Percentiles rank a stretch among this genome's conserved stretches.
phyloP scores from a whole-genome alignment of 2,797 vertebrate genomes.

The Botia almorhae region DNA sequence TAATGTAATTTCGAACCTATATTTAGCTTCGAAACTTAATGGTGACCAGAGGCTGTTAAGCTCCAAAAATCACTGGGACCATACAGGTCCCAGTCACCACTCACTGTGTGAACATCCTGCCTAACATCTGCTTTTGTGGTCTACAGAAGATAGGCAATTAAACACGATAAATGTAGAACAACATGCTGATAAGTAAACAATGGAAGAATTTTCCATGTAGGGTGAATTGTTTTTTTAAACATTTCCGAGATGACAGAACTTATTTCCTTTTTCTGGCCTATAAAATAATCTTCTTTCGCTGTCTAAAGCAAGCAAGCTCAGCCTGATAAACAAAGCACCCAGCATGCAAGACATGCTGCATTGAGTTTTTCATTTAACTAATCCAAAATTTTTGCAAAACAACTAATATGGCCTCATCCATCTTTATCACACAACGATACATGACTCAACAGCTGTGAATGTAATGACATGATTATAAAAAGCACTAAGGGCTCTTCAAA shows the following conservation, averaged over 20 bases:
- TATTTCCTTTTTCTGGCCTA: neutral
- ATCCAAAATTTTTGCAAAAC: constrained; percentile 15
- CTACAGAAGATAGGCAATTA: neutral
- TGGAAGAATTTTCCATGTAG: neutral
- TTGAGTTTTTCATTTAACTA: constrained; percentile 23
- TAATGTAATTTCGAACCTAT: too few species aligned
- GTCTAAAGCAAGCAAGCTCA: neutral
- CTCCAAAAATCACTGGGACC: too few species aligned
- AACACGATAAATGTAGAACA: neutral
- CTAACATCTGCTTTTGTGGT: constrained; percentile 7
- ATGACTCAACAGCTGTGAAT: constrained; percentile 25
- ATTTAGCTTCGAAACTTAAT: too few species aligned
- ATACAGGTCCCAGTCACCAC: neutral
- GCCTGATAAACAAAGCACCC: constrained; percentile 18
- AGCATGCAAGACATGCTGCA: neutral
- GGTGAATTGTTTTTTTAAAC: neutral
- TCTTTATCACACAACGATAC: constrained; percentile 35
- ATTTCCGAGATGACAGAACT: neutral
- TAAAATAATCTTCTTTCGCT: neutral
- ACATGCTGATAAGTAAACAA: neutral
- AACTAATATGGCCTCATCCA: constrained; percentile 28
- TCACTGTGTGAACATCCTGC: neutral
- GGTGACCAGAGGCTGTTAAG: too few species aligned
- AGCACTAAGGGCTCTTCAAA: constrained; percentile 22
- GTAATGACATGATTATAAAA: constrained; percentile 33